Percentiles rank a stretch among this genome's conserved stretches.
These are phyloP conservation scores for Leucoma salicis DNA, from an alignment of 2,888 invertebrate genomes.

Conservation along the genomic window DNA sequence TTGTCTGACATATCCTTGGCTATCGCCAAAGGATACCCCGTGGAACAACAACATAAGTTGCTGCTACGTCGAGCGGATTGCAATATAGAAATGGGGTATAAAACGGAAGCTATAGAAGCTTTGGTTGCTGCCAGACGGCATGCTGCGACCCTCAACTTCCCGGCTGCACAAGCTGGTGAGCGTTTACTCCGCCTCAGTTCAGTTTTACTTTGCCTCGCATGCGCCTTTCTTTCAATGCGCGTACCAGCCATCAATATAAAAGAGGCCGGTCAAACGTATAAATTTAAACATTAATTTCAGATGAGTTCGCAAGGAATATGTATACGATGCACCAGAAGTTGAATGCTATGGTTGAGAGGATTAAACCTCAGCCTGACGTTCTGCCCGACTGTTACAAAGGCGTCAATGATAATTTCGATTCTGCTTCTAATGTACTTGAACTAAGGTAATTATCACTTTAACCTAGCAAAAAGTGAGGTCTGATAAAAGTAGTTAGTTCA, in stretches of 20 bases:
- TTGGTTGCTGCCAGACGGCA: slow-evolving; percentile 40
- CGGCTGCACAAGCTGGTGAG: slow-evolving; percentile 2
- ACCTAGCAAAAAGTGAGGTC: no score
- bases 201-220: no score
- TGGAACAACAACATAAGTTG: slow-evolving; percentile 84
- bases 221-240: no score
- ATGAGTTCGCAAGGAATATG: slow-evolving; percentile 56
- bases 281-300: slow-evolving; percentile 43
- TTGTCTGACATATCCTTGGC: slow-evolving; percentile 84
- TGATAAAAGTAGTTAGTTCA: no score
- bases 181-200: no score
- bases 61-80: slow-evolving; percentile 85
- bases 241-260: no score
- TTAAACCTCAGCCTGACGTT: not conserved
- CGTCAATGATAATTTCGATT: slow-evolving; percentile 73
- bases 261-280: no score
- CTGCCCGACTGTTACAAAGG: slow-evolving; percentile 71
- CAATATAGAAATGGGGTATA: slow-evolving; percentile 75
- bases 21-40: slow-evolving; percentile 83
- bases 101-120: slow-evolving; percentile 54
- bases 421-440: slow-evolving; percentile 79
- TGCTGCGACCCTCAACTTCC: not conserved
- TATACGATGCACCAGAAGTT: slow-evolving; percentile 31
- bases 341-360: not conserved
- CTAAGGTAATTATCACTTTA: no score